These are phyloP conservation scores for Rotaria socialis DNA, from an alignment of 2,888 invertebrate genomes.

Conservation along the genomic window DNA sequence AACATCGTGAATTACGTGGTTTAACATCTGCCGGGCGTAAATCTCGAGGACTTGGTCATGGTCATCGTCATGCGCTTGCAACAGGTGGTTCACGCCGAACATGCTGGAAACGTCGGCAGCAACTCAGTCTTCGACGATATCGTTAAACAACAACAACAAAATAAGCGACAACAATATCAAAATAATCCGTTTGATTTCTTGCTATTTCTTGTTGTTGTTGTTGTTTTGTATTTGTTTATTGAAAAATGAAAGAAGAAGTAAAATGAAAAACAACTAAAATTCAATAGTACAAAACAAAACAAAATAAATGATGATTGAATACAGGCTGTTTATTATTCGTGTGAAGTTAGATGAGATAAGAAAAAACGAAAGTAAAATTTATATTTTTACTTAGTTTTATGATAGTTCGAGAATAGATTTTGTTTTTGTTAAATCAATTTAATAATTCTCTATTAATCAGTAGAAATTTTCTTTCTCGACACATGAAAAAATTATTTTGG, in stretches of 20 bases:
- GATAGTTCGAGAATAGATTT: no score
- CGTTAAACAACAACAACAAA: constrained; percentile 67
- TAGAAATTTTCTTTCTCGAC: no score
- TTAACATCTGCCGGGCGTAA: constrained; percentile 91
- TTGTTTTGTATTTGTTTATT: constrained; percentile 25
- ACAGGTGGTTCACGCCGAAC: constrained; percentile 92
- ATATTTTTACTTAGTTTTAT: no score
- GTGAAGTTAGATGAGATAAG: no score
- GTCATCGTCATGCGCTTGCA: constrained; percentile 84
- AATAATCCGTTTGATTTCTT: neutral
- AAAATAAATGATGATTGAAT: neutral
- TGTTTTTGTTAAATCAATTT: no score
- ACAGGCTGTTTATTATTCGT: neutral
- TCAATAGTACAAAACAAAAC: neutral
- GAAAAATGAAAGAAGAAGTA: constrained; percentile 9
- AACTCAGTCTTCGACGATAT: constrained; percentile 87
- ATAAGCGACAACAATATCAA: constrained; percentile 21
- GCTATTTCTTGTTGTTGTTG: constrained; percentile 31
- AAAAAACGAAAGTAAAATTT: no score
- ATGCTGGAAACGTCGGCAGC: constrained; percentile 88
- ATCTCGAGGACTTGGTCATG: constrained; percentile 76
- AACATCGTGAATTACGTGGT: constrained; percentile 95
- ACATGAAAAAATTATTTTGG: no score
- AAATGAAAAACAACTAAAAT: neutral
- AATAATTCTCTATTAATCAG: no score